Conservation (phyloP, 2,888 invertebrate species). For the Kryphioiulus occultus region DNA sequence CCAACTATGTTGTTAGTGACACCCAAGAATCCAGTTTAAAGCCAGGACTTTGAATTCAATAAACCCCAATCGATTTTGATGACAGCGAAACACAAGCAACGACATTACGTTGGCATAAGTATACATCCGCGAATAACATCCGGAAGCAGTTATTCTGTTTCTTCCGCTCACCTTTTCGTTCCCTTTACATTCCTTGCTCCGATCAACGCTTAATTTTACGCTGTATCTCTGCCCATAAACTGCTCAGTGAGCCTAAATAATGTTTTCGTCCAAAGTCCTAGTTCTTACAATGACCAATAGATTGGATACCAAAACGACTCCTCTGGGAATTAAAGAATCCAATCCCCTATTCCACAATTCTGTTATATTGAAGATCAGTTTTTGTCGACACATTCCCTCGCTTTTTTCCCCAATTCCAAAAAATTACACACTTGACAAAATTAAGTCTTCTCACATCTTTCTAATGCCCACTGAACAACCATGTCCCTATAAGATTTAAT, state of each 20-base stretch:
- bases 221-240: neutral
- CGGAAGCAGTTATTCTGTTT: neutral
- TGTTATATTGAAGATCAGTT: neutral
- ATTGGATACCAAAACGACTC: neutral
- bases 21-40: neutral
- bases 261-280: neutral
- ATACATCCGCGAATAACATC: neutral
- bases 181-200: neutral
- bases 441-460: neutral
- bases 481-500: neutral
- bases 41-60: slow-evolving; percentile 11
- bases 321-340: neutral
- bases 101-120: neutral
- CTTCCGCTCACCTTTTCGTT: neutral
- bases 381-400: neutral
- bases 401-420: neutral
- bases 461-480: neutral
- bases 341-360: neutral
- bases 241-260: neutral
- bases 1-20: neutral
- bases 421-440: neutral
- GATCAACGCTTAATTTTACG: neutral
- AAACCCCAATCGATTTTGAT: slow-evolving; percentile 20
- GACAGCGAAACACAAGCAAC: neutral
- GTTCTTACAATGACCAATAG: neutral